These are phyloP conservation scores for Willisornis vidua DNA, from an alignment of 2,113 vertebrate genomes.

Conservation along the genomic window DNA sequence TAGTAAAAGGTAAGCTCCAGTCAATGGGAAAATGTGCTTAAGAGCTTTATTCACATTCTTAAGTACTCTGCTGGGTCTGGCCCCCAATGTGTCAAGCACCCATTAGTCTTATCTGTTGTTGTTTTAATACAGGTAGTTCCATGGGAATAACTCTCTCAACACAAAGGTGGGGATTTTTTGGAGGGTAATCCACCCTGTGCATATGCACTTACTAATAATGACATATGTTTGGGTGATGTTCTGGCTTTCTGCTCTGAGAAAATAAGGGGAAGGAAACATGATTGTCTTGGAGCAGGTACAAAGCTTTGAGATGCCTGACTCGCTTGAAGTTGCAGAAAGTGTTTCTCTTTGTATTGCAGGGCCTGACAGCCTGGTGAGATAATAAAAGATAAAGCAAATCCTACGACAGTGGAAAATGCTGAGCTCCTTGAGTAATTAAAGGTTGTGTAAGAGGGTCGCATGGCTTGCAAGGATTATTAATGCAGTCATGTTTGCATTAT, in stretches of 20 bases:
- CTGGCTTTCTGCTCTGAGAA: background rate
- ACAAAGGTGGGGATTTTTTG: background rate
- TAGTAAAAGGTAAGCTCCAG: slow-evolving; percentile 52
- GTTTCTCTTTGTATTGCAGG: slow-evolving; percentile 27
- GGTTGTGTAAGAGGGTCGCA: slow-evolving; percentile 7
- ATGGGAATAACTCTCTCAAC: background rate
- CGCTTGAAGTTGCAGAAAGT: background rate
- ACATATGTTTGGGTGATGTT: background rate
- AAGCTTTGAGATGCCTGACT: slow-evolving; percentile 7
- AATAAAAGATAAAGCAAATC: slow-evolving; percentile 44
- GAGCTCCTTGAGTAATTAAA: slow-evolving; percentile 24
- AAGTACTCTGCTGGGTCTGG: slow-evolving; percentile 7
- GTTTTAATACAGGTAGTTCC: background rate
- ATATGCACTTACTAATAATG: background rate
- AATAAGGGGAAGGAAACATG: background rate
- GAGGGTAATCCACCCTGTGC: background rate
- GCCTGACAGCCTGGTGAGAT: background rate
- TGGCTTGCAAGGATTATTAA: slow-evolving; percentile 51
- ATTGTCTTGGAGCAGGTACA: background rate
- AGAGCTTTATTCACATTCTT: slow-evolving; percentile 43
- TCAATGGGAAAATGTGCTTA: slow-evolving; percentile 54
- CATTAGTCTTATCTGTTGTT: slow-evolving; percentile 4
- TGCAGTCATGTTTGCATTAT: slow-evolving; percentile 3
- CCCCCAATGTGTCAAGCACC: background rate
- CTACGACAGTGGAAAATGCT: background rate